phyloP scores from a whole-genome alignment of 2,888 invertebrate species.

The Smittia aterrima region DNA sequence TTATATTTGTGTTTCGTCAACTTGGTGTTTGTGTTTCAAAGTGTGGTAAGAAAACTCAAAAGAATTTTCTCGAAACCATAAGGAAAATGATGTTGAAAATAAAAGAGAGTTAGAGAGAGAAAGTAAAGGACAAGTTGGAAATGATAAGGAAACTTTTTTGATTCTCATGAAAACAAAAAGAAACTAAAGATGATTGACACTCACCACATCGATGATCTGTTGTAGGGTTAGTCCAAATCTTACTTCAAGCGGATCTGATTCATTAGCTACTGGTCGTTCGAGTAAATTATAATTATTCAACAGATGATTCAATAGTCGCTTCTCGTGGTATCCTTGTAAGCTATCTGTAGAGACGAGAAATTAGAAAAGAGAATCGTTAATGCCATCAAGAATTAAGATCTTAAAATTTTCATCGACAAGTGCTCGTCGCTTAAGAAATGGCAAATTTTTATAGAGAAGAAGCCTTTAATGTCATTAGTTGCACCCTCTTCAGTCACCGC shows the following conservation, averaged over 20 bases:
- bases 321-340: constrained; percentile 87
- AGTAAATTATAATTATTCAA: constrained; percentile 81
- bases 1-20: background rate
- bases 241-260: constrained; percentile 86
- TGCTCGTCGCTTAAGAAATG: too few relatives aligned
- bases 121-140: too few relatives aligned
- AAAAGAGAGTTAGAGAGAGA: too few relatives aligned
- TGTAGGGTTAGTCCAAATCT: constrained; percentile 88
- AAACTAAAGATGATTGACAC: constrained; percentile 51
- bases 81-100: too few relatives aligned
- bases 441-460: too few relatives aligned
- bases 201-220: constrained; percentile 94
- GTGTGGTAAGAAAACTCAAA: background rate
- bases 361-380: background rate
- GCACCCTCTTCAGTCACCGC: too few relatives aligned
- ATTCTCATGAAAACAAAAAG: too few relatives aligned
- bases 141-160: too few relatives aligned
- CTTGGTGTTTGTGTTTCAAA: background rate
- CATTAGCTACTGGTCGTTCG: constrained; percentile 88
- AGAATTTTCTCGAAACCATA: too few relatives aligned
- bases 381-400: too few relatives aligned
- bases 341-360: constrained; percentile 63
- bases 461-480: too few relatives aligned
- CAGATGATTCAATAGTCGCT: constrained; percentile 78
- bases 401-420: too few relatives aligned